These are phyloP conservation scores for Ophiodon elongatus DNA, from an alignment of 2,113 vertebrate species.

Conservation along the genomic window DNA sequence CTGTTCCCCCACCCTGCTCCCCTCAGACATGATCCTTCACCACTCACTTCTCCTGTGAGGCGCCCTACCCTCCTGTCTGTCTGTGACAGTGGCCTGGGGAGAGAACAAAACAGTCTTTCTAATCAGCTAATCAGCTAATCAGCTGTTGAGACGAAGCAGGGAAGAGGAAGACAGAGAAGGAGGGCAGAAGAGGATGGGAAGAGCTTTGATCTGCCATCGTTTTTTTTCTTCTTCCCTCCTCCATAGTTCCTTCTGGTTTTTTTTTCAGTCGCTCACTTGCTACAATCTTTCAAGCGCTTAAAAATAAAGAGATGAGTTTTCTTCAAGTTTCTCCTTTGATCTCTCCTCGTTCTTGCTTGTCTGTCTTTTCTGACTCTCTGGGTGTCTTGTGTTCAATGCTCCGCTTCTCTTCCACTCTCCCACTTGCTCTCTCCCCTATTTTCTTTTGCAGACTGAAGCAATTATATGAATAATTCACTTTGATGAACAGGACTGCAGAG, in stretches of 20 bases:
- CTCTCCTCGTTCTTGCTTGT: slow-evolving; percentile 11
- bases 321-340: slow-evolving; percentile 58
- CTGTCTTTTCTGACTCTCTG: slow-evolving; percentile 35
- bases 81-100: slow-evolving; percentile 27
- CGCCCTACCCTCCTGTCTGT: slow-evolving; percentile 3
- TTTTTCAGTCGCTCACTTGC: slow-evolving; percentile 4
- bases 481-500: slow-evolving; percentile 70
- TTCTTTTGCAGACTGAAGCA: slow-evolving; percentile 40
- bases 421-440: slow-evolving; percentile 22
- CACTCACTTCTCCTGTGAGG: slow-evolving; percentile 11
- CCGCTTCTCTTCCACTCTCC: slow-evolving; percentile 18
- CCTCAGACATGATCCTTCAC: slow-evolving; percentile 6
- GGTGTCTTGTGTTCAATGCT: background rate
- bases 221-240: background rate
- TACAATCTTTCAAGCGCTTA: slow-evolving; percentile 33
- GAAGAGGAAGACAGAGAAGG: slow-evolving; percentile 4
- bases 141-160: slow-evolving; percentile 23
- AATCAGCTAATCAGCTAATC: slow-evolving; percentile 51
- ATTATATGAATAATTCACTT: slow-evolving; percentile 82
- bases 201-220: slow-evolving; percentile 39
- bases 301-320: slow-evolving; percentile 31
- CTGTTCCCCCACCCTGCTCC: background rate
- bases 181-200: background rate
- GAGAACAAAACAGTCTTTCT: slow-evolving; percentile 39
- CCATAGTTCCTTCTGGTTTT: slow-evolving; percentile 15